phyloP scores from a whole-genome alignment of 2,113 vertebrate genomes.

The Phocoena sinus region DNA sequence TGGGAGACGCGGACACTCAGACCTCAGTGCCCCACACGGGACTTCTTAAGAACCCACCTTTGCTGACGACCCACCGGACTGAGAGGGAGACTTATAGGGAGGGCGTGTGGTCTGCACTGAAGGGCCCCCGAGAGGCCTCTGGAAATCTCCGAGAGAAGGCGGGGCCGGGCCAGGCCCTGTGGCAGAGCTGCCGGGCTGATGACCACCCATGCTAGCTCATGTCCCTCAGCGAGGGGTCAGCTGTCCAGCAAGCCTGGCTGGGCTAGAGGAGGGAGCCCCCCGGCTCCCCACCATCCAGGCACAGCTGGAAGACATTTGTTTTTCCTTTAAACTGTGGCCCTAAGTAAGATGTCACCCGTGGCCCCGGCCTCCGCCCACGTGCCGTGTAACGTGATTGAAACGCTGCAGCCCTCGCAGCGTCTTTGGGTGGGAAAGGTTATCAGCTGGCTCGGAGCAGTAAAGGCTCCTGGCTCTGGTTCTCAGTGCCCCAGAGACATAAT shows the following conservation, averaged over 20 bases:
- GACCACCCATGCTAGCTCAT: background rate
- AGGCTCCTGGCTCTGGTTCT: slow-evolving; percentile 72
- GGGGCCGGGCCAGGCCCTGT: background rate
- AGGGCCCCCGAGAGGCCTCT: background rate
- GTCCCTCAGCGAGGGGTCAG: background rate
- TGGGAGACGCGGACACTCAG: background rate
- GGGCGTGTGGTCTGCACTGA: background rate
- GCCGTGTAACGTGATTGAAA: slow-evolving; percentile 66
- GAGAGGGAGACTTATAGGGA: background rate
- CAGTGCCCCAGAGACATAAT: slow-evolving; percentile 74
- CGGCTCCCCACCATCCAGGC: slow-evolving; percentile 34
- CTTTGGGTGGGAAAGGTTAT: slow-evolving; percentile 53
- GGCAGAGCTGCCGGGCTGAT: background rate
- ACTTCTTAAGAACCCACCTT: background rate
- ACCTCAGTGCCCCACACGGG: fast-evolving
- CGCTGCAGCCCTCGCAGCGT: slow-evolving; percentile 65
- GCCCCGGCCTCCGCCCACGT: slow-evolving; percentile 50
- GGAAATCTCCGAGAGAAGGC: background rate
- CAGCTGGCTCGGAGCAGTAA: slow-evolving; percentile 73
- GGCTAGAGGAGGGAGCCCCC: background rate
- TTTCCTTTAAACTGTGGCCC: slow-evolving; percentile 41
- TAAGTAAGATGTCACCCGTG: slow-evolving; percentile 71
- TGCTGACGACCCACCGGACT: background rate
- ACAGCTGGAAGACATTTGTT: slow-evolving; percentile 48
- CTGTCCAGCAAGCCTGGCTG: background rate